These are phyloP conservation scores for Periparus ater DNA, from an alignment of 2,797 vertebrate species.

Conservation along the genomic window DNA sequence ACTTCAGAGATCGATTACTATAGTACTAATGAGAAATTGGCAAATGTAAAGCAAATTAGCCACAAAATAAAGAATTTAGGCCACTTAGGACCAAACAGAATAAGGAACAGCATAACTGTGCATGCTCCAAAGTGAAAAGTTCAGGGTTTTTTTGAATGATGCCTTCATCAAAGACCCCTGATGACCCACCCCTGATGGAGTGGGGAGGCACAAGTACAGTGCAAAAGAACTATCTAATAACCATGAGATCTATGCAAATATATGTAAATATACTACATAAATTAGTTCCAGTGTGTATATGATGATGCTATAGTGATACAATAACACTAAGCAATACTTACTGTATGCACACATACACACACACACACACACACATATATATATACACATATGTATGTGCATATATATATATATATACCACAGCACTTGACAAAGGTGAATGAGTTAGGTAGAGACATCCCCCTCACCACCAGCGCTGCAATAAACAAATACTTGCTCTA, in stretches of 20 bases:
- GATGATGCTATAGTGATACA: not conserved
- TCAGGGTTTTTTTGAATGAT: not conserved
- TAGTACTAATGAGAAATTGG: not conserved
- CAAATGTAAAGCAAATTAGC: not conserved
- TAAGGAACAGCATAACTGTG: not conserved
- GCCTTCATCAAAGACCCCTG: not conserved
- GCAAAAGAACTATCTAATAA: not conserved
- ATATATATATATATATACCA: too few species aligned
- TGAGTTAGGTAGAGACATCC: not conserved
- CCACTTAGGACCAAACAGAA: too few species aligned
- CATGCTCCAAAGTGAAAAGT: not conserved
- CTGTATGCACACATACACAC: too few species aligned
- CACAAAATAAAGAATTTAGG: not conserved
- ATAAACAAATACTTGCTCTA: not conserved
- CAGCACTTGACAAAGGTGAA: not conserved
- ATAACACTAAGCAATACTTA: too few species aligned
- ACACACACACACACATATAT: too few species aligned
- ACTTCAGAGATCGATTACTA: not conserved
- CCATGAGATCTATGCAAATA: not conserved
- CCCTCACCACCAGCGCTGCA: not conserved
- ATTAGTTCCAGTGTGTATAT: accelerated
- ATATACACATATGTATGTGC: too few species aligned
- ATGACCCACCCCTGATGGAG: accelerated
- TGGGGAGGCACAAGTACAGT: accelerated
- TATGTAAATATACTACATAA: not conserved